These are phyloP conservation scores for Drosophila seclusa DNA, from an alignment of 2,888 invertebrate species.

Conservation along the genomic window DNA sequence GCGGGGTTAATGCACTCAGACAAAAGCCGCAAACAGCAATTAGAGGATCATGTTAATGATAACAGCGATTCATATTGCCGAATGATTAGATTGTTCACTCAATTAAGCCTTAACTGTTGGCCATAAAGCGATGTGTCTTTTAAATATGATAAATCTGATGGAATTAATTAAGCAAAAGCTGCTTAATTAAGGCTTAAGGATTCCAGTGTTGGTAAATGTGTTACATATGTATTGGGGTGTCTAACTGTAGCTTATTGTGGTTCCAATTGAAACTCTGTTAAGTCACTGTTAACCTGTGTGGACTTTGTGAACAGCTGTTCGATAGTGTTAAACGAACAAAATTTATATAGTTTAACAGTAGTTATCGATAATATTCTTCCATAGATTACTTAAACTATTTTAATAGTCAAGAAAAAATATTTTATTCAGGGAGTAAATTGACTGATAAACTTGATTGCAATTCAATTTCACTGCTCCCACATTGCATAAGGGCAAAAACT, in stretches of 20 bases:
- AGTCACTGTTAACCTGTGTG: not conserved
- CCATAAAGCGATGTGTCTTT: not conserved
- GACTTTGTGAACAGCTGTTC: not conserved
- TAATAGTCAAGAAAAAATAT: not conserved
- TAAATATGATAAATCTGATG: not conserved
- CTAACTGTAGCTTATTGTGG: not conserved
- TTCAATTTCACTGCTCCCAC: not conserved
- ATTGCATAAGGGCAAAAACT: too few species aligned
- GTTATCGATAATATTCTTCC: not conserved
- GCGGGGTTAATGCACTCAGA: conserved; percentile 31
- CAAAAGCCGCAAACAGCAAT: conserved; percentile 40
- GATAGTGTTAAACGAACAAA: not conserved
- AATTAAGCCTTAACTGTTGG: conserved; percentile 1
- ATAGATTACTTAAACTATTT: not conserved
- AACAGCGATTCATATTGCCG: conserved; percentile 25
- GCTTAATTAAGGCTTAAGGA: not conserved
- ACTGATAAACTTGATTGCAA: not conserved
- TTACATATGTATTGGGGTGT: not conserved
- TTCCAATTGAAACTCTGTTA: not conserved
- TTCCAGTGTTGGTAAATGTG: not conserved
- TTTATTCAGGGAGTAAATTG: not conserved
- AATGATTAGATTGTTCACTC: conserved; percentile 8
- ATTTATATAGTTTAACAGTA: not conserved
- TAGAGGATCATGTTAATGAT: conserved; percentile 43
- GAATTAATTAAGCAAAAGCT: not conserved